Conservation (phyloP, 2,888 invertebrate species). For the Lymantria monacha region DNA sequence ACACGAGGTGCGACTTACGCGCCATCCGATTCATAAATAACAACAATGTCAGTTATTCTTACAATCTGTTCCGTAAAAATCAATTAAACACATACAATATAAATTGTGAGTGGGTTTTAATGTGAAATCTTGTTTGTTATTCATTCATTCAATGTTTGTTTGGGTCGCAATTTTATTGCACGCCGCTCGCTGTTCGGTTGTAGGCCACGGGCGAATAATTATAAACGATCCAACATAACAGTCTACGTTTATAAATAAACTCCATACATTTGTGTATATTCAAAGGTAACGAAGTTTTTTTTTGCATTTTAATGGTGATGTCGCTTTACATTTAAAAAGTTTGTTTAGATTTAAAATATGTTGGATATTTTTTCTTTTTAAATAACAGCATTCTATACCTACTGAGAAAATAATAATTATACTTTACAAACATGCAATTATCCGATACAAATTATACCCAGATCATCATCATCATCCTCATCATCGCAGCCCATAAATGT, state of each 20-base stretch:
- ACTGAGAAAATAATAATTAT: no score
- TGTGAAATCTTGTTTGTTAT: conserved; percentile 32
- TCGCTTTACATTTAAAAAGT: no score
- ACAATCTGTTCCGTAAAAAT: conserved; percentile 8
- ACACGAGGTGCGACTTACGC: no score
- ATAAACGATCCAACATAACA: conserved; percentile 38
- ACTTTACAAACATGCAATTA: no score
- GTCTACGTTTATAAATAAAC: conserved; percentile 44
- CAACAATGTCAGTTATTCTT: background rate
- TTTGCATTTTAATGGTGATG: background rate
- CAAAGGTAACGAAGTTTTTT: background rate
- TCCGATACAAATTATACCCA: no score
- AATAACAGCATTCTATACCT: no score
- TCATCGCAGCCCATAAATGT: no score
- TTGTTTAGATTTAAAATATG: no score
- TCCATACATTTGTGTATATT: conserved; percentile 12
- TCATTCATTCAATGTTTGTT: conserved; percentile 27
- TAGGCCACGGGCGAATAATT: conserved; percentile 56
- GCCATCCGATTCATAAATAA: no score
- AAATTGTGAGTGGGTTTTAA: conserved; percentile 22
- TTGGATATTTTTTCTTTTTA: no score
- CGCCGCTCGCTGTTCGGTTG: conserved; percentile 24
- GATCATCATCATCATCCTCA: no score
- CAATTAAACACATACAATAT: conserved; percentile 15
- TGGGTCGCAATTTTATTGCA: conserved; percentile 33